Percentiles rank a stretch among this genome's conserved stretches.
Conservation (phyloP, 2,888 invertebrate genomes). For the Drosophila mettleri region DNA sequence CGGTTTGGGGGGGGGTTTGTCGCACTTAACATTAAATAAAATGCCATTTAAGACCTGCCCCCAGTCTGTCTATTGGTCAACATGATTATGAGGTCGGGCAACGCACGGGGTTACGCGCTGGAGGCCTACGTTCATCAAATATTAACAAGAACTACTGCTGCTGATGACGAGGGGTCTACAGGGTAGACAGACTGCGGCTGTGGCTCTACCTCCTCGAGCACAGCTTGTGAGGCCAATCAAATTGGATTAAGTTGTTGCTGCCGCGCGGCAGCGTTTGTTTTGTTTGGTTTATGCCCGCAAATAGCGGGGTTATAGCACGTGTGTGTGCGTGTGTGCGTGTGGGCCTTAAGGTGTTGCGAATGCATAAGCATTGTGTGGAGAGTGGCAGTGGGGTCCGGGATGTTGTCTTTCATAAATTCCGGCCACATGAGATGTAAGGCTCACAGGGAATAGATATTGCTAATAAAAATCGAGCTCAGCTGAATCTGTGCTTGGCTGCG, state of each 20-base stretch:
- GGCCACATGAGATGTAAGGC: slow-evolving; percentile 47
- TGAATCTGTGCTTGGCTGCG: background rate
- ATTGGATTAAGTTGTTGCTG: slow-evolving; percentile 76
- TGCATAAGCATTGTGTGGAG: slow-evolving; percentile 13
- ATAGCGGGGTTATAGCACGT: slow-evolving; percentile 14
- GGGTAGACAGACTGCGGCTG: slow-evolving; percentile 6
- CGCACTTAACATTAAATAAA: slow-evolving; percentile 70
- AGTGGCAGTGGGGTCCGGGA: slow-evolving; percentile 9
- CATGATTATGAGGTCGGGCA: slow-evolving; percentile 46
- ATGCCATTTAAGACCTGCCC: slow-evolving; percentile 66
- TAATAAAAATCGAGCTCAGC: slow-evolving; percentile 7
- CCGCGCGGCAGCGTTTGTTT: slow-evolving; percentile 52
- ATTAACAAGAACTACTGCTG: slow-evolving; percentile 26
- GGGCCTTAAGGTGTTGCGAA: slow-evolving; percentile 30
- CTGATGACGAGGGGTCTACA: background rate
- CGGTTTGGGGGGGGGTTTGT: background rate
- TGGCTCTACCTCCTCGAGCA: slow-evolving; percentile 10
- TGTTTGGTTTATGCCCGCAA: slow-evolving; percentile 32
- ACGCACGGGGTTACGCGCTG: background rate
- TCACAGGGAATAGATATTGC: background rate
- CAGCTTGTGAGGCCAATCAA: slow-evolving; percentile 62
- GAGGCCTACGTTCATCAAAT: slow-evolving; percentile 38
- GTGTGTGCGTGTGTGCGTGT: slow-evolving; percentile 1
- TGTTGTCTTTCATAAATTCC: slow-evolving; percentile 20
- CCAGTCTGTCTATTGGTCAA: slow-evolving; percentile 37